Conservation (phyloP, 2,113 vertebrate genomes). For the Coptodon bakossiorum region DNA sequence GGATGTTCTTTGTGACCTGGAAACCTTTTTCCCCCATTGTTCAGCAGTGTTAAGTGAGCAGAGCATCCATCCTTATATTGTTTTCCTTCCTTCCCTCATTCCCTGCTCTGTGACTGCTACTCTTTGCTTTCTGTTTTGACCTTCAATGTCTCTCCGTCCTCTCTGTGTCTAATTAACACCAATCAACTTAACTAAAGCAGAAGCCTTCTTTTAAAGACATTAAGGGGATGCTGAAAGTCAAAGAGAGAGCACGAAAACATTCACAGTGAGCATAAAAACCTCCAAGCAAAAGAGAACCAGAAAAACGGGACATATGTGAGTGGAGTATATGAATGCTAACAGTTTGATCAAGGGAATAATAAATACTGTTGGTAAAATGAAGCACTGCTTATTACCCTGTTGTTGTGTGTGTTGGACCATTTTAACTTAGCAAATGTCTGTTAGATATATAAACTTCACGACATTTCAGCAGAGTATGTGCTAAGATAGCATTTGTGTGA, state of each 20-base stretch:
- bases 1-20: neutral
- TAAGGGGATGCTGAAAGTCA: neutral
- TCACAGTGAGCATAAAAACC: neutral
- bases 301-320: neutral
- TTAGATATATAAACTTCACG: neutral
- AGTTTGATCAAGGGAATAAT: neutral
- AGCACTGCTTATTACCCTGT: neutral
- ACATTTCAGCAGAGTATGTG: neutral
- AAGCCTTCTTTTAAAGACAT: neutral
- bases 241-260: neutral
- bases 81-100: neutral
- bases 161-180: constrained; percentile 5
- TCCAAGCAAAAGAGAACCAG: neutral
- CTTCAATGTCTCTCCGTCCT: neutral
- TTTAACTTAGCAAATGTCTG: neutral
- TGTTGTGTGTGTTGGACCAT: neutral
- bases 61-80: neutral
- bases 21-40: neutral
- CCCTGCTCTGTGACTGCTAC: neutral
- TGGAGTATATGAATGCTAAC: neutral
- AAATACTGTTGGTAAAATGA: neutral
- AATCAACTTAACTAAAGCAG: constrained; percentile 26
- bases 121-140: neutral
- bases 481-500: neutral
- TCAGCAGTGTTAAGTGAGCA: neutral